Conservation (phyloP, 2,888 invertebrate species). For the Dorcus parallelipipedus region DNA sequence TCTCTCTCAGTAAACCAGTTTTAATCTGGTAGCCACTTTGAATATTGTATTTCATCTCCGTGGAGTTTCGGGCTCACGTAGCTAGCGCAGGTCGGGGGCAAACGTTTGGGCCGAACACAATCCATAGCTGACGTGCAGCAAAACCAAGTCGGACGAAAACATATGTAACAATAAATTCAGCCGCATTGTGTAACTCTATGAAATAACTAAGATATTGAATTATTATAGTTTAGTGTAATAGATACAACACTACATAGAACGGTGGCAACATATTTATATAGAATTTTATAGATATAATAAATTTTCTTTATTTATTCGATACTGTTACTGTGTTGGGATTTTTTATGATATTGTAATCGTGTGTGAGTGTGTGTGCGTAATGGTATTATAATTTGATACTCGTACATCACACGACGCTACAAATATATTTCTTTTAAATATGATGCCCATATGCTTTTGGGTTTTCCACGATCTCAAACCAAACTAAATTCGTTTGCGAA, state of each 20-base stretch:
- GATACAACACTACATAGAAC: constrained; percentile 9
- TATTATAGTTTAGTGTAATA: constrained; percentile 13
- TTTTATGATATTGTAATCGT: no score
- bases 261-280: constrained; percentile 14
- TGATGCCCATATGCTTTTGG: no score
- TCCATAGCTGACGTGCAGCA: background rate
- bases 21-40: constrained; percentile 22
- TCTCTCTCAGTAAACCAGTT: constrained; percentile 18
- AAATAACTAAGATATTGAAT: constrained; percentile 17
- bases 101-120: background rate
- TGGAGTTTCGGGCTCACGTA: constrained; percentile 1
- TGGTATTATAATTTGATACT: no score
- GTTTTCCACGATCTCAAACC: no score
- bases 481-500: no score
- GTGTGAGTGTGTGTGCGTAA: no score
- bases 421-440: no score
- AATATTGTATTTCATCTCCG: constrained; percentile 9
- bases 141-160: constrained; percentile 9
- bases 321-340: background rate
- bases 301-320: background rate
- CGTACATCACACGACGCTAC: no score
- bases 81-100: background rate
- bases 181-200: constrained; percentile 15
- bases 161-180: constrained; percentile 16
- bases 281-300: constrained; percentile 11